Evolutionary conservation across 2,113 vertebrate genomes (phyloP).

Genomic region (Puffinus mauretanicus): DNA sequence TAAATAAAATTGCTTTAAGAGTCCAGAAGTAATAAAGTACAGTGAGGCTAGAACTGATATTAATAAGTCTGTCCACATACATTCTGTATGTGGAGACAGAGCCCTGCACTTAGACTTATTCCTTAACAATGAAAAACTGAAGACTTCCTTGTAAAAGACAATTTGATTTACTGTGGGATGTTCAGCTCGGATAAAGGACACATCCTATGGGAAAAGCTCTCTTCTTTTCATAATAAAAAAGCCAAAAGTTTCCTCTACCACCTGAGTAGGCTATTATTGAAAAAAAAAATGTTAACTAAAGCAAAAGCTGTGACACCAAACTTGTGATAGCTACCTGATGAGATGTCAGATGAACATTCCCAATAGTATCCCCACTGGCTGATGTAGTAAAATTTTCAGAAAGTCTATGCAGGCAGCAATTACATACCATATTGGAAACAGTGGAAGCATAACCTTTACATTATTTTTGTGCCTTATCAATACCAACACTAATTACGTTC

Average conservation of each 20-base stretch:
- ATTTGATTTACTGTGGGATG: background rate
- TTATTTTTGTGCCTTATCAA: background rate
- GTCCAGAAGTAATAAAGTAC: background rate
- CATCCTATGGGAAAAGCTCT: background rate
- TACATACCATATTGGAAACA: background rate
- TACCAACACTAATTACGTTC: background rate
- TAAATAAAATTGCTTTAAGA: background rate
- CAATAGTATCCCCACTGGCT: background rate
- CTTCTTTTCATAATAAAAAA: background rate
- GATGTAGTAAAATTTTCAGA: background rate
- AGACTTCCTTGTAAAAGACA: background rate
- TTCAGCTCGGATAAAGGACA: background rate
- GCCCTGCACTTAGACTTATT: background rate
- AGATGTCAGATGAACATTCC: background rate
- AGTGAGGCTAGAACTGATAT: background rate
- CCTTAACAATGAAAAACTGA: background rate
- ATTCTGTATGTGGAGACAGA: background rate
- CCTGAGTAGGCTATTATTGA: background rate
- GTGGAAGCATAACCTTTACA: background rate
- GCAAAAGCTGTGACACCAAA: background rate
- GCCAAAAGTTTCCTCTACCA: background rate
- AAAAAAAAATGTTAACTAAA: background rate
- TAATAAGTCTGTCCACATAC: background rate
- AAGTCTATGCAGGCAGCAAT: background rate
- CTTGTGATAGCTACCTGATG: background rate